Evolutionary conservation across 1,140 invertebrate genomes (phyloP).

Genomic region (Eumaeus atala): DNA sequence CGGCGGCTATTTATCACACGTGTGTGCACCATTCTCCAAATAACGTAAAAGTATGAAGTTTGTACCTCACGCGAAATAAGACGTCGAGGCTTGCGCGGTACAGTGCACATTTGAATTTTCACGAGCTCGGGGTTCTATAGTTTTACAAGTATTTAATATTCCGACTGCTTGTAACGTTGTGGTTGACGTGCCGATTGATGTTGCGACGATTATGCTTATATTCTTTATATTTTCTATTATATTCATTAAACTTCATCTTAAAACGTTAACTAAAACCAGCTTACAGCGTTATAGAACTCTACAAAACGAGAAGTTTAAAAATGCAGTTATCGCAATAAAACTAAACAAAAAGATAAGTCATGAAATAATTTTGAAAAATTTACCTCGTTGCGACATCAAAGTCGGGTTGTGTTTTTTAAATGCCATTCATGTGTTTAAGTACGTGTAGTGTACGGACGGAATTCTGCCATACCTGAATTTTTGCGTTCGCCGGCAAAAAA

Average conservation of each 20-base stretch:
- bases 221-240: too few species aligned
- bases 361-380: conserved; percentile 2
- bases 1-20: conserved; percentile 3
- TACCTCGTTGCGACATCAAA: neutral
- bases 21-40: conserved; percentile 7
- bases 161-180: neutral
- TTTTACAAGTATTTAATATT: conserved; percentile 15
- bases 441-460: conserved; percentile 10
- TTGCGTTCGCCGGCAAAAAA: conserved; percentile 40
- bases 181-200: neutral
- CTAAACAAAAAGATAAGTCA: neutral
- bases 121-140: neutral
- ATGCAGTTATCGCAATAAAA: neutral
- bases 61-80: neutral
- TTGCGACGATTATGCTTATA: neutral
- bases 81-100: neutral
- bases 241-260: too few species aligned
- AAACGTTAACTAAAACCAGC: too few species aligned
- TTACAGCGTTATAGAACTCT: too few species aligned
- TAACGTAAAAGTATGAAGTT: conserved; percentile 3
- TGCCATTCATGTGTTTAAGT: conserved; percentile 5
- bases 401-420: conserved; percentile 8
- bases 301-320: too few species aligned
- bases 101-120: neutral
- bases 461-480: conserved; percentile 48